Percentiles rank a stretch among this genome's conserved stretches.
phyloP scores from a whole-genome alignment of 1,140 invertebrate genomes.

The Nasonia giraulti region DNA sequence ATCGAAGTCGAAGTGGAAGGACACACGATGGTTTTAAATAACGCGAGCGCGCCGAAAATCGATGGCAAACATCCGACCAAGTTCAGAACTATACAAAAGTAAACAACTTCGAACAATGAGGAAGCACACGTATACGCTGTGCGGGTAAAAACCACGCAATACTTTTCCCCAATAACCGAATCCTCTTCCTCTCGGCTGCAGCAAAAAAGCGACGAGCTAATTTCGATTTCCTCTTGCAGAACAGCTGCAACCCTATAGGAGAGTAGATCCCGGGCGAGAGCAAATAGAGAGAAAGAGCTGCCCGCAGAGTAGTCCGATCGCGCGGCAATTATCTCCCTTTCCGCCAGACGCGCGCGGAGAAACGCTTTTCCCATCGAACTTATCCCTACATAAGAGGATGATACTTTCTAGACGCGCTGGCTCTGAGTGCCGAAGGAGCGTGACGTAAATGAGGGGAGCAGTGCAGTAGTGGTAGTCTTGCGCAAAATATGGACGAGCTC shows the following conservation, averaged over 20 bases:
- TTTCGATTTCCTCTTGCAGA: slow-evolving; percentile 20
- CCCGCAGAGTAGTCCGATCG: background rate
- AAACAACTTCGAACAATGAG: too few relatives aligned
- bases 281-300: background rate
- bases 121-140: too few relatives aligned
- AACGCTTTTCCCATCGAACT: slow-evolving; percentile 15
- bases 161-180: background rate
- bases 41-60: too few relatives aligned
- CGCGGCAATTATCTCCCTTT: background rate
- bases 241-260: background rate
- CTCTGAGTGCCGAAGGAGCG: background rate
- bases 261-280: background rate
- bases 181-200: slow-evolving; percentile 1
- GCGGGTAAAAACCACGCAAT: too few relatives aligned
- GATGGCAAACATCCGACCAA: too few relatives aligned
- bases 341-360: background rate
- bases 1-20: background rate
- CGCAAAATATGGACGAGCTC: background rate
- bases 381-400: background rate
- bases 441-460: slow-evolving; percentile 14
- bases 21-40: too few relatives aligned
- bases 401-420: background rate
- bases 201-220: background rate
- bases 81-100: too few relatives aligned
- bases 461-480: too few relatives aligned